Percentiles rank a stretch among this genome's conserved stretches.
These are phyloP conservation scores for Etheostoma perlongum DNA, from an alignment of 2,797 vertebrate species.

Conservation along the genomic window DNA sequence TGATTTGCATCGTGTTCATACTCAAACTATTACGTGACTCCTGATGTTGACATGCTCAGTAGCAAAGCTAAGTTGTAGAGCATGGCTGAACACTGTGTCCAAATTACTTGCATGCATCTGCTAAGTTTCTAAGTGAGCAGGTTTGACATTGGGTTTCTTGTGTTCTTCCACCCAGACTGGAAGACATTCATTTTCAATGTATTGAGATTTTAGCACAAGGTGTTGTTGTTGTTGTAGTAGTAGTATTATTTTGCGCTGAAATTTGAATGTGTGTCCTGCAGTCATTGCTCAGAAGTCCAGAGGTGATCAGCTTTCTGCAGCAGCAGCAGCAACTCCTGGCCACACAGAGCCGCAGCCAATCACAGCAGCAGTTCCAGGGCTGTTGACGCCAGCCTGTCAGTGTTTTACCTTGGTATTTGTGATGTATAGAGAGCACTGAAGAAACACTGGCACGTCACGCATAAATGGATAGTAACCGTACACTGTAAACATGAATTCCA, in stretches of 20 bases:
- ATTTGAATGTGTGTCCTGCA: conserved; percentile 67
- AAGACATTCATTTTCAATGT: not conserved
- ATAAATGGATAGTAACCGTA: not conserved
- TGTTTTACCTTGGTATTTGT: conserved; percentile 9
- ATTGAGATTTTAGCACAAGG: not conserved
- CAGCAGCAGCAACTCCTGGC: conserved; percentile 95
- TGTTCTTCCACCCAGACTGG: not conserved
- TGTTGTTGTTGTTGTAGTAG: not conserved
- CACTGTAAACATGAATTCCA: conserved; percentile 25
- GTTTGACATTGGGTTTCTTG: not conserved
- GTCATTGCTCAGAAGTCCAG: conserved; percentile 96
- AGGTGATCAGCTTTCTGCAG: conserved; percentile 96
- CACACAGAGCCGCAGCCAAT: conserved; percentile 89
- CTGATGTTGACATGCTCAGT: not conserved
- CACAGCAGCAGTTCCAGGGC: conserved; percentile 90
- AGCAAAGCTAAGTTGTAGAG: not conserved
- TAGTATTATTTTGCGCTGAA: conserved; percentile 17
- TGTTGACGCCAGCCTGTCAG: conserved; percentile 58
- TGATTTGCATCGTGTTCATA: not conserved
- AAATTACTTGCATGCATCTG: not conserved
- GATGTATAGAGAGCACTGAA: not conserved
- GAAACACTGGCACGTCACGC: conserved; percentile 6
- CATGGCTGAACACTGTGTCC: not conserved
- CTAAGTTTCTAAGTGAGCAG: not conserved
- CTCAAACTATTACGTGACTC: not conserved